Base-by-base conservation (phyloP, 2,113 vertebrate genomes). In the Stigmatopora argus region DNA sequence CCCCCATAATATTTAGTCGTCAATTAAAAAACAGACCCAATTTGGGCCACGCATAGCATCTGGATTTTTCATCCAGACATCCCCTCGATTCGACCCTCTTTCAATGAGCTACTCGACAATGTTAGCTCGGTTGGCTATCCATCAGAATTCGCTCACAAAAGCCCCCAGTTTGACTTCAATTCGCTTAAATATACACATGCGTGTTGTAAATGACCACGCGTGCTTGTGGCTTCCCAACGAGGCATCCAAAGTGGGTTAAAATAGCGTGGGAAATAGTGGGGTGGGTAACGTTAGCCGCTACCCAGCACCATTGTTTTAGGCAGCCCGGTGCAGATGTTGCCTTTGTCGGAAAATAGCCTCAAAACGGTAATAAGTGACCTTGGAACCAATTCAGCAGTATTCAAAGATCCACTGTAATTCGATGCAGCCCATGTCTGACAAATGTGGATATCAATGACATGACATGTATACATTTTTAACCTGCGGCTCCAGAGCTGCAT, bases 291-390 rank as follows among this genome's bases (percentile, higher is more conserved):
- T 70, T 67, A 72, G 60, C 15, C 46, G n/a, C 13, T 15, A 48
- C 75, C 65, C 80, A 80, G 53, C 3, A 67, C 85, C 74, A 75
- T 85, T 85, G 78, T 84, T 78, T 70, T 70, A 58, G 60, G 66
- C 70, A 57, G 60, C 69, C 57, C 23, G 1, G 70, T 44, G 64
- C 63, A 64, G 64, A 26, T 69, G 67, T 66, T 4, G n/a, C 4
- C 23, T 15, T 47, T 41, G 12, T 6, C 7, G 19, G 19, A 56
- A 21, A 31, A 31, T 31, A 2, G 26, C 26, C 21, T 5, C 10
- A 56, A 56, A 56, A 12, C 12, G 26, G 26, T 31, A 31, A 3
- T 31, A 31, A 31, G 3, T 14, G 6, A 41, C 35, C 14, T 1
- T n/a, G 1, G 10, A 15, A 44, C 14, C 5, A 61, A 61, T 38